Conservation (phyloP, 2,888 invertebrate genomes). For the Lamellibrachia satsuma region DNA sequence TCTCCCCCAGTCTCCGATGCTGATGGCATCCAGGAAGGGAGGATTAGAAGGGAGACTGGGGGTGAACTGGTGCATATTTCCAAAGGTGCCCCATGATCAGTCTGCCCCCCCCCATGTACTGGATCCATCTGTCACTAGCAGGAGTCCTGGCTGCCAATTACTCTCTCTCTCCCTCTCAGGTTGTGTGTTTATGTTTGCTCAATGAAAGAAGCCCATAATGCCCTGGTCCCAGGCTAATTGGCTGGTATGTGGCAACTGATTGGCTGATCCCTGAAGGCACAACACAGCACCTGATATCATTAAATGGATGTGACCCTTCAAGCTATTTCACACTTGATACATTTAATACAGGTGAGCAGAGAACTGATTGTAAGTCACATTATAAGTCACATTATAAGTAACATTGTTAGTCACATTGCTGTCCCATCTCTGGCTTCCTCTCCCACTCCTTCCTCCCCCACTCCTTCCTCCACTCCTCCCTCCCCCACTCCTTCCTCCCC, state of each 20-base stretch:
- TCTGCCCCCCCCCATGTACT: not conserved
- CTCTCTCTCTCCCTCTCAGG: not conserved
- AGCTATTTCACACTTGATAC: too few relatives aligned
- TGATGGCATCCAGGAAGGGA: too few relatives aligned
- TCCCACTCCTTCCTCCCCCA: not conserved
- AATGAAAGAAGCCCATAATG: not conserved
- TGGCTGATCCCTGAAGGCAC: not conserved
- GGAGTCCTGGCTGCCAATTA: not conserved
- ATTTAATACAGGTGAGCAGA: too few relatives aligned
- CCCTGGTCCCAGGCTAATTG: not conserved
- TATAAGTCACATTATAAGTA: too few relatives aligned
- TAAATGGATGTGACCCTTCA: not conserved
- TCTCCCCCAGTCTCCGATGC: too few relatives aligned
- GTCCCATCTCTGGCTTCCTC: not conserved
- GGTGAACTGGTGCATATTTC: conserved; percentile 10
- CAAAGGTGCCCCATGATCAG: not conserved
- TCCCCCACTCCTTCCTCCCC: not conserved
- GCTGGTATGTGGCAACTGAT: not conserved
- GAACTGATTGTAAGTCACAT: too few relatives aligned
- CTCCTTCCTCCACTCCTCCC: not conserved
- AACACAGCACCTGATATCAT: not conserved
- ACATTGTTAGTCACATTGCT: not conserved
- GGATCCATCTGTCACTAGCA: not conserved
- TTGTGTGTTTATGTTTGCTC: not conserved
- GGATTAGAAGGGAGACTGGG: not conserved